phyloP scores from a whole-genome alignment of 2,797 vertebrate species.

The Pempheris klunzingeri region DNA sequence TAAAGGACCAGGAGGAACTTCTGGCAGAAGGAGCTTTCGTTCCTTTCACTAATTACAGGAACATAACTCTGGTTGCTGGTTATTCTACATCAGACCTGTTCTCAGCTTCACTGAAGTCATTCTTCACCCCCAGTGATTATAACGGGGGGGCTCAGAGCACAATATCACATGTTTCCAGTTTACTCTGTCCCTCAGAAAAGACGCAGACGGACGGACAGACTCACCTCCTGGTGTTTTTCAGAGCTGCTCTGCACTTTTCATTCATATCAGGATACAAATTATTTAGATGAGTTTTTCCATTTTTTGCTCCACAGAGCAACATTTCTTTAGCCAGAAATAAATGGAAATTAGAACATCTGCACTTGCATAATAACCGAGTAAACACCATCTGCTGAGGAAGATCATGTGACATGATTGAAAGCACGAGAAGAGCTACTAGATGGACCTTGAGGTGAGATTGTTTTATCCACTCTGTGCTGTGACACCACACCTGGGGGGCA shows the following conservation, averaged over 20 bases:
- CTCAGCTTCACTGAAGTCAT: not conserved
- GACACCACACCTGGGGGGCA: no score
- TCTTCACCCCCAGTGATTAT: not conserved
- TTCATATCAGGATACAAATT: not conserved
- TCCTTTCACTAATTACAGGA: conserved; percentile 22
- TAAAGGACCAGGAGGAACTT: conserved; percentile 11
- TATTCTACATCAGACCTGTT: conserved; percentile 23
- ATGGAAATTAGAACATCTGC: not conserved
- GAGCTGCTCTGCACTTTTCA: not conserved
- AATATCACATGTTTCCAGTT: no score
- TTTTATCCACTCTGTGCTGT: not conserved
- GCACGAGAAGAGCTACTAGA: not conserved
- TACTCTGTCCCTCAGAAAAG: no score
- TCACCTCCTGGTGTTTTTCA: not conserved
- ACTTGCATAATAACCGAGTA: not conserved
- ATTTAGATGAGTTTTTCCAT: not conserved
- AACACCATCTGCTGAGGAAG: not conserved
- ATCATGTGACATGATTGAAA: not conserved
- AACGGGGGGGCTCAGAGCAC: no score
- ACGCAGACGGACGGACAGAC: not conserved
- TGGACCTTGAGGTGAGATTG: not conserved
- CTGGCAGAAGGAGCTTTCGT: conserved; percentile 15
- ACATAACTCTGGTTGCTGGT: conserved; percentile 41
- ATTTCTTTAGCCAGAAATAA: not conserved
- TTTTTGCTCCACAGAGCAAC: not conserved